phyloP scores from a whole-genome alignment of 2,888 invertebrate genomes.

The Ametastegia equiseti region DNA sequence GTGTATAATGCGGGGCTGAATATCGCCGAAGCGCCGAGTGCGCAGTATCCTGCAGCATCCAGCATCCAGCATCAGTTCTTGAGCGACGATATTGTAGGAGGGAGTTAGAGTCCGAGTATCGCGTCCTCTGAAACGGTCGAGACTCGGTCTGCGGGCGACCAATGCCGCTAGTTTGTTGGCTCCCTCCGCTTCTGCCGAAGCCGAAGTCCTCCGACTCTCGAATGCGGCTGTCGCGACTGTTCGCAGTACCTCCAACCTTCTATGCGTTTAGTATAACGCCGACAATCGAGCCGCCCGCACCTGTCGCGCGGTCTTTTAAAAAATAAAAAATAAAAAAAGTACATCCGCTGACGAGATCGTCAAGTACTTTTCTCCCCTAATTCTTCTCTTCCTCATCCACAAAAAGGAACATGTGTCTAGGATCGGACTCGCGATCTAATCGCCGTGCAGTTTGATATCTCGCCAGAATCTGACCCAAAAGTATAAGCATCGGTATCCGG shows the following conservation, averaged over 20 bases:
- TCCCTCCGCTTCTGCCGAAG: constrained; percentile 43
- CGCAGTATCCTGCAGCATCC: constrained; percentile 26
- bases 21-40: neutral
- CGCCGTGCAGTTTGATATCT: no score
- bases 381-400: no score
- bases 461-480: no score
- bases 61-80: constrained; percentile 6
- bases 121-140: constrained; percentile 36
- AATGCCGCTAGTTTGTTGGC: constrained; percentile 44
- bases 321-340: constrained; percentile 36
- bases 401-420: no score
- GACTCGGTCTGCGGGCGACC: constrained; percentile 30
- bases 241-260: constrained; percentile 52
- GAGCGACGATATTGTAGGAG: constrained; percentile 16
- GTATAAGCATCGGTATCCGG: no score
- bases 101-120: constrained; percentile 34
- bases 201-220: constrained; percentile 46
- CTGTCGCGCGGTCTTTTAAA: constrained; percentile 53
- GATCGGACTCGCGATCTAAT: no score
- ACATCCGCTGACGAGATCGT: constrained; percentile 9
- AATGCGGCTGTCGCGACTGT: constrained; percentile 44
- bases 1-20: constrained; percentile 9
- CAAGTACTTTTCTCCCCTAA: neutral
- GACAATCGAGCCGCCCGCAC: constrained; percentile 70
- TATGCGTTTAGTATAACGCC: constrained; percentile 71